A percentile compares a stretch with the other conserved stretches of the same genome.
Evolutionary conservation across 2,113 vertebrate species (phyloP).

Genomic region (Pygoscelis adeliae): DNA sequence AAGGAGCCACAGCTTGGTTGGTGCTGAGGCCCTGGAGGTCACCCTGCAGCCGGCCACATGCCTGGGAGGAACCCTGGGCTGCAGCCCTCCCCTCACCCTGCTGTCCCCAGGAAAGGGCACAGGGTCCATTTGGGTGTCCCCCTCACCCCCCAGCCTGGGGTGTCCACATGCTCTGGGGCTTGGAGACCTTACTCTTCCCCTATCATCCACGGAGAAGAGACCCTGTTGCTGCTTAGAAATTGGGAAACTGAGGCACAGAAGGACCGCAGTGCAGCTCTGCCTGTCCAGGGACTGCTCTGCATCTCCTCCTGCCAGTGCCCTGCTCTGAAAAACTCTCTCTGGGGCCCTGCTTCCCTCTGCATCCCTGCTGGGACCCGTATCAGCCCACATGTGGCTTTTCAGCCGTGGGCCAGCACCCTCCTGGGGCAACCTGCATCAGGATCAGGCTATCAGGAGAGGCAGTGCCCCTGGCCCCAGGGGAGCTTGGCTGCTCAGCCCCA

Average conservation of each 20-base stretch:
- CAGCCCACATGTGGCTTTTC: background rate
- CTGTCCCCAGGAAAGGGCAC: background rate
- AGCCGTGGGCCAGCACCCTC: fast-evolving
- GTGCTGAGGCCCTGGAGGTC: background rate
- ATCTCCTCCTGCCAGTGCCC: background rate
- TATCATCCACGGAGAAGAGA: background rate
- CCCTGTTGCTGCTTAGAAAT: background rate
- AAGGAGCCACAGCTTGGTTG: background rate
- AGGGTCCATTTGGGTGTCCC: background rate
- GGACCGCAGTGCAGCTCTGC: background rate
- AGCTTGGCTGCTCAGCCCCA: background rate
- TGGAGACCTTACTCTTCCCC: background rate
- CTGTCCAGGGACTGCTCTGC: fast-evolving
- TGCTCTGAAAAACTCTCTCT: background rate
- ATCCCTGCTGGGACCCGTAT: background rate
- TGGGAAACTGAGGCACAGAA: background rate
- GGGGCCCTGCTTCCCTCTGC: background rate
- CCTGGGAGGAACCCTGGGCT: background rate
- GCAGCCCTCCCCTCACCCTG: background rate
- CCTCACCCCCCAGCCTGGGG: fast-evolving
- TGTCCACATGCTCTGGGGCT: background rate
- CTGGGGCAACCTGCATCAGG: background rate
- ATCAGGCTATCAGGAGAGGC: background rate
- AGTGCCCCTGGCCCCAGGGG: background rate
- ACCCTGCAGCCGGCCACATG: background rate